These are phyloP conservation scores for Drosophila tristis DNA, from an alignment of 1,140 invertebrate genomes.

Conservation along the genomic window DNA sequence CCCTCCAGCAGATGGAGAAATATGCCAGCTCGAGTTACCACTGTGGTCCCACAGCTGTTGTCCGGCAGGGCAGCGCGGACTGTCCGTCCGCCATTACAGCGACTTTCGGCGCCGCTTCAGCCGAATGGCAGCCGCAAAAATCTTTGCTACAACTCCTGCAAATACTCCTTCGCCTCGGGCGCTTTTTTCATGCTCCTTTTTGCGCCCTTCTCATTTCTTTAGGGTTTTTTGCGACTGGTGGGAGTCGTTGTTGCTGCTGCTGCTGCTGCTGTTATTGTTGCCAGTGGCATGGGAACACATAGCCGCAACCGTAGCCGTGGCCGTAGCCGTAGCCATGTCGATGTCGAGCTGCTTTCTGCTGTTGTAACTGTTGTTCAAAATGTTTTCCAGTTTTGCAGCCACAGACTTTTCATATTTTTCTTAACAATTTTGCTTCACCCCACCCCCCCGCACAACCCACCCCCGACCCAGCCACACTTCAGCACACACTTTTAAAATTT, in stretches of 20 bases:
- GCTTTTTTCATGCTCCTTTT: background rate
- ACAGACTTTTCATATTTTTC: conserved; percentile 59
- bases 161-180: background rate
- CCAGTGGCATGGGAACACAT: background rate
- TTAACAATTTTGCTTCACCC: conserved; percentile 52
- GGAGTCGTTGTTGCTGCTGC: background rate
- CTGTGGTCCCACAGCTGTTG: no score
- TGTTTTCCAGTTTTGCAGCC: conserved; percentile 34
- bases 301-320: conserved; percentile 3
- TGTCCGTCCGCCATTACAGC: background rate
- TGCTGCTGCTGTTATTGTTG: conserved; percentile 26
- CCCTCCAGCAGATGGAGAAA: no score
- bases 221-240: background rate
- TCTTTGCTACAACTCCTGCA: conserved; percentile 11
- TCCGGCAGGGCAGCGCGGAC: no score
- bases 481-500: conserved; percentile 69
- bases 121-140: conserved; percentile 21
- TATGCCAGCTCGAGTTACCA: no score
- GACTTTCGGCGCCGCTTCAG: conserved; percentile 10
- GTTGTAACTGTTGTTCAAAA: conserved; percentile 48
- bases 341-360: conserved; percentile 26
- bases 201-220: background rate
- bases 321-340: conserved; percentile 24
- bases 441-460: background rate
- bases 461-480: background rate